Conservation (phyloP, 2,113 vertebrate genomes). For the Steatornis caripensis region DNA sequence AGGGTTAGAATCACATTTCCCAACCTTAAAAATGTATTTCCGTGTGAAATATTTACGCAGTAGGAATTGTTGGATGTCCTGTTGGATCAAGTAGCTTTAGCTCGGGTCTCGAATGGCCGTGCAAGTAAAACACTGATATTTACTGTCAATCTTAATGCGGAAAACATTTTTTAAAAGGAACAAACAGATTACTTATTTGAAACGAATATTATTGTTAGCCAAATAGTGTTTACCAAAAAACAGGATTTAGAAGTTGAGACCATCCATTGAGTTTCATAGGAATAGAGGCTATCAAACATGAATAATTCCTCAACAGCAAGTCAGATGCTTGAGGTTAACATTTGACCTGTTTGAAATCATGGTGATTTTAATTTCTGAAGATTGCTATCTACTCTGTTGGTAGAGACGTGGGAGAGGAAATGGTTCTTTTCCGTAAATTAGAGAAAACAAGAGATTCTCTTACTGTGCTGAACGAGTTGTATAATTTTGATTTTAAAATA, state of each 20-base stretch:
- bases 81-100: background rate
- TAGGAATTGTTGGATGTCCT: background rate
- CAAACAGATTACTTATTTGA: background rate
- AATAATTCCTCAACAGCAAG: background rate
- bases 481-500: background rate
- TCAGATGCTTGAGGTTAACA: background rate
- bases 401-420: background rate
- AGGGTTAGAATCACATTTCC: background rate
- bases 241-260: background rate
- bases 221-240: background rate
- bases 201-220: background rate
- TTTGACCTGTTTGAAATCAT: background rate
- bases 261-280: background rate
- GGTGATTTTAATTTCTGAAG: background rate
- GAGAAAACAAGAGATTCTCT: background rate
- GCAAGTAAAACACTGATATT: background rate
- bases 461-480: background rate
- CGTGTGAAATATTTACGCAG: background rate
- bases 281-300: background rate
- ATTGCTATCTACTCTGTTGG: background rate
- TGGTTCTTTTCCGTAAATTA: background rate
- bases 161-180: background rate
- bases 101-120: background rate
- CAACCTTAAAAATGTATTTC: background rate
- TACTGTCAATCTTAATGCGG: background rate